Evolutionary conservation across 2,888 invertebrate genomes (phyloP).

Genomic region (Sphinx pinastri): DNA sequence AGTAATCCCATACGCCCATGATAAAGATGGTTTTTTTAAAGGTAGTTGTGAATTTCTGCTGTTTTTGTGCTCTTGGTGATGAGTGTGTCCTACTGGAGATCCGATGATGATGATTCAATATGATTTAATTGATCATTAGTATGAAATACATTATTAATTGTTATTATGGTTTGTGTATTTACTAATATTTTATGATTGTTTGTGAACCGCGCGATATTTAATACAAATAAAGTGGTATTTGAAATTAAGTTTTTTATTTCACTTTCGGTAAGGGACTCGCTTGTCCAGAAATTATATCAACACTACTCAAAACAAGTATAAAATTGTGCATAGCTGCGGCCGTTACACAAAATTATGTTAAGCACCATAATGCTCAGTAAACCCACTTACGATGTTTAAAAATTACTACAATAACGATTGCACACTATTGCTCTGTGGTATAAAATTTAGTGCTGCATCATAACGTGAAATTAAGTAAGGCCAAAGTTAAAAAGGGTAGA

Average conservation of each 20-base stretch:
- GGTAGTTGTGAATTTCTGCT: background rate
- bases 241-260: conserved; percentile 35
- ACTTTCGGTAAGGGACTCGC: background rate
- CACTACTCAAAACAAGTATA: too few species aligned
- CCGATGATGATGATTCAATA: conserved; percentile 6
- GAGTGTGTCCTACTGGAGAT: background rate
- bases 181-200: conserved; percentile 58
- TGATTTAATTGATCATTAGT: conserved; percentile 3
- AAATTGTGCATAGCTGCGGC: too few species aligned
- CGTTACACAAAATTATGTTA: too few species aligned
- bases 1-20: background rate
- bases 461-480: too few species aligned
- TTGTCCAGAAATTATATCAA: too few species aligned
- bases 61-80: background rate
- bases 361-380: too few species aligned
- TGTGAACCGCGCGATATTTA: conserved; percentile 56
- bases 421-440: too few species aligned
- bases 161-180: conserved; percentile 56
- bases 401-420: too few species aligned
- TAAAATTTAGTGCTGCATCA: too few species aligned
- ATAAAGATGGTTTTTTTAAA: background rate
- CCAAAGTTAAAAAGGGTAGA: too few species aligned
- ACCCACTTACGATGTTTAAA: too few species aligned
- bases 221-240: conserved; percentile 63
- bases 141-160: conserved; percentile 48